phyloP scores from a whole-genome alignment of 2,113 vertebrate species.

The Chinchilla lanigera region DNA sequence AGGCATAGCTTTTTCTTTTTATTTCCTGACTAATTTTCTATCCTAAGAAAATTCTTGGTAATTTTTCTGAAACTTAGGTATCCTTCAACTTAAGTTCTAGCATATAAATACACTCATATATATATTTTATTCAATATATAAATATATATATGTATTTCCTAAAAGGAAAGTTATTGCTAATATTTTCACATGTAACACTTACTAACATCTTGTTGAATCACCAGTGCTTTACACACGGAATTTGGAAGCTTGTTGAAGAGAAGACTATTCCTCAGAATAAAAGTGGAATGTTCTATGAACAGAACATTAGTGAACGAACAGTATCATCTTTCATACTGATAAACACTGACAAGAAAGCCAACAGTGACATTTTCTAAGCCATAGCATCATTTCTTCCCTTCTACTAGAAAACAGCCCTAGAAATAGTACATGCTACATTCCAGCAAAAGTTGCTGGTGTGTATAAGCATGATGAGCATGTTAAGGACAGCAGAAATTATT shows the following conservation, averaged over 20 bases:
- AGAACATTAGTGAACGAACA: not conserved
- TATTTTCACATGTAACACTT: not conserved
- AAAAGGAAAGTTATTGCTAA: not conserved
- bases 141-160: not conserved
- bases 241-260: not conserved
- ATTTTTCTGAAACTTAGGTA: constrained; percentile 15
- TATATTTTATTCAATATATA: not conserved
- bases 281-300: not conserved
- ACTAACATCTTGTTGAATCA: not conserved
- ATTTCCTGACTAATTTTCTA: not conserved
- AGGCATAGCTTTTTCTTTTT: not conserved
- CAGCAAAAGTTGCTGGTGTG: not conserved
- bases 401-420: not conserved
- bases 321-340: not conserved
- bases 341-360: not conserved
- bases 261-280: not conserved
- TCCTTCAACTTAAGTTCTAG: constrained; percentile 10
- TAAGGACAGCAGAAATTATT: not conserved
- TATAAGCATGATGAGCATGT: not conserved
- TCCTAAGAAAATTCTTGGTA: not conserved
- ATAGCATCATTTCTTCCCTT: not conserved
- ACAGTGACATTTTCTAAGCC: not conserved
- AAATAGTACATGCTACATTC: not conserved
- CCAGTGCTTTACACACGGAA: not conserved
- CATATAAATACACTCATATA: not conserved